Conservation (phyloP, 2,113 vertebrate species). For the Mesitornis unicolor region DNA sequence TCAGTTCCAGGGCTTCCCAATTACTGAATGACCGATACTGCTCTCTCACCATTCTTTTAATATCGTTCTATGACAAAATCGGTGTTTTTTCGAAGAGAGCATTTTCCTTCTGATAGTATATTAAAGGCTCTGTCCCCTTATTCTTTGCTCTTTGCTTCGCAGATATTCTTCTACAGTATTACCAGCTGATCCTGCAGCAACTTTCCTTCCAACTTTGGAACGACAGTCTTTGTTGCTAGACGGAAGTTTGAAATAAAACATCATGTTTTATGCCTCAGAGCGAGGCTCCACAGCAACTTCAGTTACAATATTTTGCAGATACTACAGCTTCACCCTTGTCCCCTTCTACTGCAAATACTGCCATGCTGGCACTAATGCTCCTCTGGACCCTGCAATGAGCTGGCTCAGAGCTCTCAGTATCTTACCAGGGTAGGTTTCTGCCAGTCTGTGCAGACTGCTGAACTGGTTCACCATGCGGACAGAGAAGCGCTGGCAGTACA, state of each 20-base stretch:
- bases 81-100: neutral
- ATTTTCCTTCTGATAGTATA: neutral
- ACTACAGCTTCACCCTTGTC: neutral
- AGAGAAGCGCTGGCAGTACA: neutral
- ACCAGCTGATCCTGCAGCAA: neutral
- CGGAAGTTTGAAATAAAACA: neutral
- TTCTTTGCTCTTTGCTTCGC: neutral
- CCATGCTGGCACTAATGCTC: neutral
- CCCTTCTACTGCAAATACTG: neutral
- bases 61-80: neutral
- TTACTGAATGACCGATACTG: neutral
- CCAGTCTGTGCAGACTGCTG: neutral
- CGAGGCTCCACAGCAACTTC: neutral
- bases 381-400: rapidly evolving
- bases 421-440: neutral
- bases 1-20: neutral
- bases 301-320: neutral
- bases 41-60: neutral
- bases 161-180: neutral
- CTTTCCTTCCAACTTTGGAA: neutral
- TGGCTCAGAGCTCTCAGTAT: neutral
- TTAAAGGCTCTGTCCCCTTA: neutral
- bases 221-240: neutral
- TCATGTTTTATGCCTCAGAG: neutral
- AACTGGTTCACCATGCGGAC: neutral